phyloP scores from a whole-genome alignment of 2,797 vertebrate genomes.

The Euphonia xanthogaster region DNA sequence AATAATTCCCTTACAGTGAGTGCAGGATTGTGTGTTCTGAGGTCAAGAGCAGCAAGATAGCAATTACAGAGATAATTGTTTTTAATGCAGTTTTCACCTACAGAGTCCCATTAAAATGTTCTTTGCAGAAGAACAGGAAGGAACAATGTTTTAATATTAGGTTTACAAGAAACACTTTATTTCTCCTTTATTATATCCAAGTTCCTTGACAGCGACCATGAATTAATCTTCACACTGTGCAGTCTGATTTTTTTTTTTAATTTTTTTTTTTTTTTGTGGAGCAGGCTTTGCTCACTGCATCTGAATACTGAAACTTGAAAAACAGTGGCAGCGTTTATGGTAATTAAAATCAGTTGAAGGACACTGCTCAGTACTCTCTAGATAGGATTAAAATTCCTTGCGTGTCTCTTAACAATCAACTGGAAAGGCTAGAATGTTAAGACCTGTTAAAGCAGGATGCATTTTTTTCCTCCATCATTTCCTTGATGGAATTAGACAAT shows the following conservation, averaged over 20 bases:
- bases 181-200: constrained; percentile 1
- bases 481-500: not conserved
- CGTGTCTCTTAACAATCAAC: not conserved
- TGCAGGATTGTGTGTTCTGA: not conserved
- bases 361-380: not conserved
- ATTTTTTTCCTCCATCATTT: not conserved
- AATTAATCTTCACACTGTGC: not conserved
- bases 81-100: constrained; percentile 52
- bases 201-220: constrained; percentile 5
- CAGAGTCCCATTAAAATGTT: constrained; percentile 42
- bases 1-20: not conserved
- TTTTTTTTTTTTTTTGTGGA: not conserved
- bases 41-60: constrained; percentile 31
- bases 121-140: constrained; percentile 9
- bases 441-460: not conserved
- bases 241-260: not conserved
- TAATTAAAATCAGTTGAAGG: constrained; percentile 5
- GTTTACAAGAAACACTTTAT: constrained; percentile 42
- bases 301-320: not conserved
- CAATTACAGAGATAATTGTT: constrained; percentile 61
- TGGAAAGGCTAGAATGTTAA: not conserved
- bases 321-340: not conserved
- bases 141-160: constrained; percentile 41
- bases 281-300: not conserved
- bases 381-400: not conserved